A percentile compares a stretch with the other conserved stretches of the same genome.
phyloP scores from a whole-genome alignment of 64 coral and sea anemone genomes.

The Pocillopora damicornis region DNA sequence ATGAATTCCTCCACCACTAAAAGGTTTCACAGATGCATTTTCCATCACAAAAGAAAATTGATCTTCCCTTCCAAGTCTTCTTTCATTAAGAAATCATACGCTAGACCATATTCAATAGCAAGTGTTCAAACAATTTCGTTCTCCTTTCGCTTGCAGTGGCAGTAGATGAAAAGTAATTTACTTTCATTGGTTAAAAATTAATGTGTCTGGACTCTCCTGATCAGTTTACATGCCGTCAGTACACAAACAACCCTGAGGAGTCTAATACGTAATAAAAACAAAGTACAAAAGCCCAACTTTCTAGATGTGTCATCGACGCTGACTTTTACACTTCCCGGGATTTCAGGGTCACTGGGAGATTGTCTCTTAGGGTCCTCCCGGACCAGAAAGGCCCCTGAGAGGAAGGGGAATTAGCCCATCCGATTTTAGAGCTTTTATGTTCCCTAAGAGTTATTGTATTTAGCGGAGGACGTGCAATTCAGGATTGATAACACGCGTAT shows the following conservation, averaged over 20 bases:
- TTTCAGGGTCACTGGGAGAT: too few relatives aligned
- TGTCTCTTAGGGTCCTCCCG: too few relatives aligned
- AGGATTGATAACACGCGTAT: too few relatives aligned
- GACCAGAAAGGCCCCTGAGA: too few relatives aligned
- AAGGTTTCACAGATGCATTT: not conserved
- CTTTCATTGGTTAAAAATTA: not conserved
- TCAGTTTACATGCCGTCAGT: not conserved
- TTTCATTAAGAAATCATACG: not conserved
- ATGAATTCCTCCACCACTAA: slow-evolving; percentile 5
- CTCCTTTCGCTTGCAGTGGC: not conserved
- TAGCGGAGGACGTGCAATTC: too few relatives aligned
- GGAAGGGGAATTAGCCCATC: too few relatives aligned
- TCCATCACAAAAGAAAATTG: not conserved
- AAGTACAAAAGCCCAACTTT: not conserved
- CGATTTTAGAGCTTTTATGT: too few relatives aligned
- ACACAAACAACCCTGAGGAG: not conserved
- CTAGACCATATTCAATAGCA: not conserved
- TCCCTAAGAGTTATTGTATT: too few relatives aligned
- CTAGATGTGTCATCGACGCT: not conserved
- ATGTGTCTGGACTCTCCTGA: not conserved
- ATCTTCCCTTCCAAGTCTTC: not conserved
- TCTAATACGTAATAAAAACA: not conserved
- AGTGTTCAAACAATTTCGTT: not conserved
- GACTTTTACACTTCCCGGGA: too few relatives aligned
- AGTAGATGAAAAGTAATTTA: too few relatives aligned